Evolutionary conservation across 2,888 invertebrate species (phyloP), one percentile per base, ranked within the genome.

Genomic region (Hermaeophaga mercurialis): DNA sequence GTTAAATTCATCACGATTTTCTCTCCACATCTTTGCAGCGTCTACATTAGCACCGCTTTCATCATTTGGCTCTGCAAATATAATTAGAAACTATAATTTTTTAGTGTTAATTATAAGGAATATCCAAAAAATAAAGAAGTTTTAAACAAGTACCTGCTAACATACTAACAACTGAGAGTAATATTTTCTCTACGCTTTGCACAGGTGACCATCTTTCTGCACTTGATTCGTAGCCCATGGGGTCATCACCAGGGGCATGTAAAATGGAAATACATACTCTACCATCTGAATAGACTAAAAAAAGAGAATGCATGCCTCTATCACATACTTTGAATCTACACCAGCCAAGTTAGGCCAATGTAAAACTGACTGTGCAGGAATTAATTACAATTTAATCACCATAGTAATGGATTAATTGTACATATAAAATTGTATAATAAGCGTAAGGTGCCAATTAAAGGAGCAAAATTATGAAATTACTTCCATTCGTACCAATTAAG

Each of bases 11-110:
- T 87, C 85, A 9, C 96, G 82, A 74, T 97, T 91, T 76, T 99
- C 98, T 55, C 98, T 82, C 97, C 97, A 98, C 92, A 97, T 96
- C 80, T 97, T 98, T 0, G 97, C 97, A 6, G 99, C 99, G 79
- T 98, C 98, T 0, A 99, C 98, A 79, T 99, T 99, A 0, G 99
- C 99, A 9, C 97, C 97, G 73, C 96, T 97, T 78, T 99, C 98
- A 75, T 98, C 98, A 77, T 99, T 99, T 1, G 99, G 98, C 77
- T 99, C 98, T 88, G 76, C 48, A 65, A 65, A 33, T 41, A 47
- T 2, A 22, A 33, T 12, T 38, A 31, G 11, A 17, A 33, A 12
- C 3, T 31, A 9, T 31, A 7, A 31, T n/a, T 31, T 6, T 31
- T 31, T n/a, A n/a, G n/a, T n/a, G n/a, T n/a, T n/a, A n/a, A n/a